Base-by-base conservation (phyloP, 2,888 invertebrate species). In the Teleiodes luculella region DNA sequence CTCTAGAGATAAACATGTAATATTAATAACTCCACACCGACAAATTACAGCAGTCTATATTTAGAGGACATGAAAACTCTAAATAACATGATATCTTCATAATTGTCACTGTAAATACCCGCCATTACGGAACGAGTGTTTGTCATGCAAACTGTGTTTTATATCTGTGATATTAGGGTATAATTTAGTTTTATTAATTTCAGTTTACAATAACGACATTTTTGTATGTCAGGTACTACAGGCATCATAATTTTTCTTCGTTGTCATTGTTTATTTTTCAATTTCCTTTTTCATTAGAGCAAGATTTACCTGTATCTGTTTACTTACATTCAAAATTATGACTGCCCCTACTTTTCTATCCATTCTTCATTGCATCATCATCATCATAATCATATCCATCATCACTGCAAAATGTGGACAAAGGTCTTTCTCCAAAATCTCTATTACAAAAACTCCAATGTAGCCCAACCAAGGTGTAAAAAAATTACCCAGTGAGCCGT, bases 1-100 rank as follows among this genome's bases (percentile, higher is more conserved):
- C 39, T 33, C 11, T 20, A 43, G 20, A 52, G 20, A 43, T 52
- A 52, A 52, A 52, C 41, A 43, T 14, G 7, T 13, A 37, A 13
- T 37, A 37, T 37, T 37, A 13, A 14, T 37, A 37, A 13, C 41
- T 41, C 11, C 16, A 20, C 20, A 11, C 41, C 6, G 8, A 18
- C 18, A 41, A 10, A 41, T 41, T 41, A 20, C 41, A 20, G 16
- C 1, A 41, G 2, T 18, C 20, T 18, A 41, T 41, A 41, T 20
- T 20, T 41, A 41, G 41, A 41, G 16, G 41, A 41, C 16, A 20
- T 18, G 41, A 14, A 16, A 41, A 16, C 41, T 16, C n/a, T 41
- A 20, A 20, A 41, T 16, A 41, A 16, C 10, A 41, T 16, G 41
- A 4, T 14, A 37, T 6, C 37, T 37, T 37, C 14, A 37, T 37